phyloP scores from a whole-genome alignment of 2,113 vertebrate genomes.

The Nycticebus coucang region DNA sequence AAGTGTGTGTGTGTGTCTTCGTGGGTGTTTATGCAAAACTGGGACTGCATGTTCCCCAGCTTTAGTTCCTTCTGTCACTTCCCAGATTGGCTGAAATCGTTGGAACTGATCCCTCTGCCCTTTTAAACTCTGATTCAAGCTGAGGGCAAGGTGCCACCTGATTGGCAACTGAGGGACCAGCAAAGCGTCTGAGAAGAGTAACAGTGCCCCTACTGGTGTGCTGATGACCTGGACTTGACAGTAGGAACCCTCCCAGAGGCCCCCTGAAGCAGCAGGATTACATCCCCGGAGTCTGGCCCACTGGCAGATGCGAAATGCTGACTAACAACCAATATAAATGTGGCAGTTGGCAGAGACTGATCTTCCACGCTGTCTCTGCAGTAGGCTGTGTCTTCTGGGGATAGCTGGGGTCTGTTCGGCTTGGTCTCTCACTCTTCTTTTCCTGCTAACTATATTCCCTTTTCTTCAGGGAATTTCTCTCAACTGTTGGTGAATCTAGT shows the following conservation, averaged over 20 bases:
- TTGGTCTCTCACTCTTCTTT: background rate
- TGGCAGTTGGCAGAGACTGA: background rate
- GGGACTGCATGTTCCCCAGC: background rate
- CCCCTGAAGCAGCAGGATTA: background rate
- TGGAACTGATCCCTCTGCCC: background rate
- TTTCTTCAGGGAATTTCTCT: background rate
- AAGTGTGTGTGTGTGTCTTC: background rate
- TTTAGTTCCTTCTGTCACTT: background rate
- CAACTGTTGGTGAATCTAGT: background rate
- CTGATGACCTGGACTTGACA: background rate
- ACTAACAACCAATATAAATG: background rate
- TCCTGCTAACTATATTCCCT: background rate
- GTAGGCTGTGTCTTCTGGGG: background rate
- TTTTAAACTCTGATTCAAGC: conserved; percentile 3
- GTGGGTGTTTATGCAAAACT: background rate
- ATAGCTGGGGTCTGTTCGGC: background rate
- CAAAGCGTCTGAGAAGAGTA: background rate
- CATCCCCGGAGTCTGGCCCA: background rate
- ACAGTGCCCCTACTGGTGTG: background rate
- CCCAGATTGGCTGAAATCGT: background rate
- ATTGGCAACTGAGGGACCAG: background rate
- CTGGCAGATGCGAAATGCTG: background rate
- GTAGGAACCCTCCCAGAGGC: background rate
- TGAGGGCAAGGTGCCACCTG: background rate
- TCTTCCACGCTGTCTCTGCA: background rate